Evolutionary conservation across 2,797 vertebrate genomes (phyloP), one percentile per base, ranked within the genome.

Genomic region (Chelon labrosus): DNA sequence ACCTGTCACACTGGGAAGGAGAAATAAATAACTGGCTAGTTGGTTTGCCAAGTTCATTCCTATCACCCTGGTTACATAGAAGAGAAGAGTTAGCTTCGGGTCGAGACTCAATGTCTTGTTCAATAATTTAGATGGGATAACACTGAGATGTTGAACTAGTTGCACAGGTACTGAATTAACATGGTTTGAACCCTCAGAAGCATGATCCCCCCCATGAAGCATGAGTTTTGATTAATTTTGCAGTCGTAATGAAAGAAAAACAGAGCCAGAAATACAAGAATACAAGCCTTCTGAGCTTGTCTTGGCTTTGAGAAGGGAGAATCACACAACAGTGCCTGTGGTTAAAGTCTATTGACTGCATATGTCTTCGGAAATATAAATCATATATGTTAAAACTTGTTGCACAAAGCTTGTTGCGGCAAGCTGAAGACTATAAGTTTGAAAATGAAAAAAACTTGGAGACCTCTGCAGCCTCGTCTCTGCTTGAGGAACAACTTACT

Each of bases 11-110:
- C 39, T 19, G 58, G 42, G 77, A 74, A 42, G 73, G 59, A 61
- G 64, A 63, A 83, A 83, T 80, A 82, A 88, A 86, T 88, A 80
- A 79, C 57, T 47, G 61, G 66, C 62, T 47, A 38, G 62, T 59
- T 67, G 72, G 56, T 76, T 63, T 72, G 79, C 80, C 41, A 62
- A 81, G 59, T 61, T 59, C 57, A 46, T 76, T 71, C 41, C 60
- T 14, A 59, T 35, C 4, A 37, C 17, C 58, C 46, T 55, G 64
- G 55, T 80, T 83, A 64, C 71, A 55, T 8, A 37, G 27, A 74
- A 41, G 68, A 80, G 50, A 69, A 35, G 65, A 82, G 49, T 56
- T 22, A 10, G 59, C 50, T 65, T 51, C 41, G 57, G 27, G 39
- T 47, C 54, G 42, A 71, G 70, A 63, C 75, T 39, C 17, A 55